A percentile compares a stretch with the other conserved stretches of the same genome.
Conservation (phyloP, 2,888 invertebrate species). For the Phyllotreta cruciferae region DNA sequence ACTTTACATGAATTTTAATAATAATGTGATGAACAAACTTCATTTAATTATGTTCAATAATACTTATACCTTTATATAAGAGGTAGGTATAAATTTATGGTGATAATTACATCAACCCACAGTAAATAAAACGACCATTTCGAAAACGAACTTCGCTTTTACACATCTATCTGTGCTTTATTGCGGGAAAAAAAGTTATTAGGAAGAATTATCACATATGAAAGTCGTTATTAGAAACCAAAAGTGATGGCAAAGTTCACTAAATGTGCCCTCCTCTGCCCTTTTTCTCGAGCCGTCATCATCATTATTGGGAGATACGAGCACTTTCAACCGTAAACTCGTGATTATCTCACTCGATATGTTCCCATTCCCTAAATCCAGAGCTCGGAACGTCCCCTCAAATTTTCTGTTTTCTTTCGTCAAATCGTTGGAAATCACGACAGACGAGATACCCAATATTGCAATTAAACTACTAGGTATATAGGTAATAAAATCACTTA, state of each 20-base stretch:
- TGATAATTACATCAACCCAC: too few species aligned
- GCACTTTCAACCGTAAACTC: conserved; percentile 53
- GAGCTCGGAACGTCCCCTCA: conserved; percentile 9
- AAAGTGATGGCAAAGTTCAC: conserved; percentile 37
- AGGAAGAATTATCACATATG: conserved; percentile 35
- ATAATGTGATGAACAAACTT: too few species aligned
- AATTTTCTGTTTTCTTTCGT: conserved; percentile 3
- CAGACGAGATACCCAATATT: not conserved
- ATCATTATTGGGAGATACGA: conserved; percentile 53
- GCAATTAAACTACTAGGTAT: not conserved
- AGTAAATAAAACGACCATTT: conserved; percentile 2
- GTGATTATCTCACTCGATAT: conserved; percentile 55
- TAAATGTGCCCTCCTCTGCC: conserved; percentile 26
- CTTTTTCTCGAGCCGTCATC: conserved; percentile 47
- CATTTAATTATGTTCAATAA: too few species aligned
- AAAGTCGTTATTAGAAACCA: conserved; percentile 33
- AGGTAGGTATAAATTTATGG: too few species aligned
- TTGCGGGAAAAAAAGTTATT: conserved; percentile 29
- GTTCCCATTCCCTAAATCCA: conserved; percentile 36
- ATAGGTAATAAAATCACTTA: not conserved
- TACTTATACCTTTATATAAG: too few species aligned
- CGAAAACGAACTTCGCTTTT: conserved; percentile 10
- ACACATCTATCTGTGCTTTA: conserved; percentile 26
- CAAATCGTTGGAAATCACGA: conserved; percentile 17
- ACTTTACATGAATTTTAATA: too few species aligned